Base-by-base conservation (phyloP, 2,797 vertebrate species). In the Labroides dimidiatus region DNA sequence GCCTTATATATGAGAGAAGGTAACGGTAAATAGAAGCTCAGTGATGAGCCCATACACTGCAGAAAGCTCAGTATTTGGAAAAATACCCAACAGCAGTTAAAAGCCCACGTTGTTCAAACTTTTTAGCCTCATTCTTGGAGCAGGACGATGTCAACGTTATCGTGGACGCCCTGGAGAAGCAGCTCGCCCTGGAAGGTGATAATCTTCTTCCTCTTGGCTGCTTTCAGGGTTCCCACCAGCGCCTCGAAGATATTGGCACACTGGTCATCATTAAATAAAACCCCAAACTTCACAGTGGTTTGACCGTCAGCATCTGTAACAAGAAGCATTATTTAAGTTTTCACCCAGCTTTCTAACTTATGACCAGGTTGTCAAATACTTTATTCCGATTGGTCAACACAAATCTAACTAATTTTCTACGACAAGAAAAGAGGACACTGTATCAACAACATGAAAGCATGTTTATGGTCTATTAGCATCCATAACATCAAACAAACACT, bases 161-260 rank as follows among this genome's bases (percentile, higher is more conserved):
- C 97, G 14, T 99, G 97, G 85, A 98, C 97, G 2, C 98, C 97
- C 90, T 99, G 98, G 55, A 99, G 82, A 41, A 99, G 96, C n/a
- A 99, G 77, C 77, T 99, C 96, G 43, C 94, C 92, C 11, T 94
- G 47, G 44, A 96, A 99, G 0, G 61, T 74, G 49, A 99, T 43
- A 14, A 97, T 67, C 84, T 97, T 97, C 82, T 87, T 95, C 61
- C 87, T 93, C 82, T 99, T 99, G 45, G 97, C 97, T 0, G 97
- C 97, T 90, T 91, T 97, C 75, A 99, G 91, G 2, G 97, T 99
- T 68, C 97, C 97, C 47, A 99, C 97, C 47, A 99, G 69, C 0
- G 98, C 97, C 93, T 99, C 98, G 49, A 99, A 99, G 87, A 99
- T 96, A 79, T 99, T 99, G 90, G 97, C 97, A 83, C 97, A 99